Base-by-base conservation (phyloP, 2,797 vertebrate genomes). In the Numenius phaeopus region DNA sequence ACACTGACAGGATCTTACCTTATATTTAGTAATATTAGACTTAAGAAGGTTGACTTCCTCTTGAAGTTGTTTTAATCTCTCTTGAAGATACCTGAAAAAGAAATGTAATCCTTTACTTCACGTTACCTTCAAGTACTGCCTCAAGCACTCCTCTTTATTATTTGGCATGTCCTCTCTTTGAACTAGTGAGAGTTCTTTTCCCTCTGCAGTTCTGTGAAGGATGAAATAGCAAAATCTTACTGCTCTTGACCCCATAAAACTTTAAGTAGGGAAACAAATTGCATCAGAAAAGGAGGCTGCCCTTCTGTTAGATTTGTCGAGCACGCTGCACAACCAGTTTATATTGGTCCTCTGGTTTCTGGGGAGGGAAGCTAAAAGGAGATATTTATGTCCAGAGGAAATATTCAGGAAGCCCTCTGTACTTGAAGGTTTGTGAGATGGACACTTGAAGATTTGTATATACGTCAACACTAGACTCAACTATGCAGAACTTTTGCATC, bases 21-120 rank as follows among this genome's bases (percentile, higher is more conserved):
- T 99, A 94, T 99, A 99, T 96, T 99, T 99, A 94, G 98, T 97
- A 84, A 99, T 98, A 96, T 99, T 99, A 46, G 98, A 98, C 98
- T 99, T 99, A 69, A 99, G 98, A 95, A 99, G 98, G 96, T 97
- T 99, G 92, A 99, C 98, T 96, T 99, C 99, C 80, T 99, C 99
- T 58, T 99, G 99, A 85, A 99, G 98, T 91, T 99, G 99, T 95
- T 98, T 98, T 89, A 99, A 98, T 87, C 99, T 98, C 89, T 99
- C 99, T 79, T 99, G 99, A 89, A 99, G 99, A 97, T 99, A 99
- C 96, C 99, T 99, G 96, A 71, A 97, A 97, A 89, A 96, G 87
- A 87, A 96, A 77, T 24, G 37, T 76, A 93, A 94, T 76, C 80
- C 64, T 69, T 73, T 70, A 95, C 44, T 90, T 93, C 55, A 67